phyloP scores from a whole-genome alignment of 2,888 invertebrate genomes.

The Rhyacophila evoluta region DNA sequence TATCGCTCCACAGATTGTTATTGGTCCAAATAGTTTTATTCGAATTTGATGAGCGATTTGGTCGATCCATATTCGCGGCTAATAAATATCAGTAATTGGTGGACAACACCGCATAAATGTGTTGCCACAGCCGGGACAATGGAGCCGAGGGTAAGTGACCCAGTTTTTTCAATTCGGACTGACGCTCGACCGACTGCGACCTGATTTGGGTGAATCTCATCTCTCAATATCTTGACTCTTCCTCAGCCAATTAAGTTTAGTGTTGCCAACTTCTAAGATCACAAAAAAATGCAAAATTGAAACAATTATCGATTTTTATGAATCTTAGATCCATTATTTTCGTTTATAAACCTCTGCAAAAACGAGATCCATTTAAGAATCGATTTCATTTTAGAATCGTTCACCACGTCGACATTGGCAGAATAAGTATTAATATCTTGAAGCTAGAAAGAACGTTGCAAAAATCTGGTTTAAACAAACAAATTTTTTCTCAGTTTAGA shows the following conservation, averaged over 20 bases:
- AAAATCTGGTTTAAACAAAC: too few species aligned
- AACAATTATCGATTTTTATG: too few species aligned
- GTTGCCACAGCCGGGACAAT: not conserved
- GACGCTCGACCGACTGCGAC: conserved; percentile 5
- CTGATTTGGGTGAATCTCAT: not conserved
- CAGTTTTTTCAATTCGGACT: not conserved
- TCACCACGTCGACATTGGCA: too few species aligned
- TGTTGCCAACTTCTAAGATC: not conserved
- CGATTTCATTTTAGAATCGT: too few species aligned
- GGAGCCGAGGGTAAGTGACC: not conserved
- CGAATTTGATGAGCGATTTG: not conserved
- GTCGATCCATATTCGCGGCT: not conserved
- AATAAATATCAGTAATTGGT: conserved; percentile 12
- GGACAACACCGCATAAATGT: not conserved
- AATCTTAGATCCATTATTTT: too few species aligned
- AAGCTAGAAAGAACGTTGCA: too few species aligned
- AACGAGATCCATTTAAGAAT: too few species aligned
- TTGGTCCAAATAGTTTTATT: not conserved
- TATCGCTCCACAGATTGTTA: not conserved
- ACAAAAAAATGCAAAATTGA: too few species aligned
- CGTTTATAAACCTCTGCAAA: too few species aligned
- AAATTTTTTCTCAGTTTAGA: too few species aligned
- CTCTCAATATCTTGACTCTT: not conserved
- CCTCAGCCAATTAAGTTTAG: not conserved
- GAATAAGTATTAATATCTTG: too few species aligned